Evolutionary conservation across 2,888 invertebrate genomes (phyloP).

Genomic region (Drosophila cognata): DNA sequence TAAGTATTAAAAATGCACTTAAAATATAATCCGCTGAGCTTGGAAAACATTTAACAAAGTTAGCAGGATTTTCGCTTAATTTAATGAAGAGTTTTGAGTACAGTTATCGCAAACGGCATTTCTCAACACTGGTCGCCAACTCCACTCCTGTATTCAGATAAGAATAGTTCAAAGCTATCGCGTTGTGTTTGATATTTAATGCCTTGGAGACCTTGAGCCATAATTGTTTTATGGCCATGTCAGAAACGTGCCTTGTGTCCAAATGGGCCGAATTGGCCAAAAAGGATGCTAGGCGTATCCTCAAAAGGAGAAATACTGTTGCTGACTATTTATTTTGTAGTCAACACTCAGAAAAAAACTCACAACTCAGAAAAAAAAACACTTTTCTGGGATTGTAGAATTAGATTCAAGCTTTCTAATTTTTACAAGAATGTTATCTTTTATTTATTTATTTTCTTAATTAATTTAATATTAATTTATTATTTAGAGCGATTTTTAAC

Average conservation of each 20-base stretch:
- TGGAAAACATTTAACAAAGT: neutral
- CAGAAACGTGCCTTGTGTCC: conserved; percentile 38
- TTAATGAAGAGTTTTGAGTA: neutral
- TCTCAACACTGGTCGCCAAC: neutral
- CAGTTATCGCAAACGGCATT: neutral
- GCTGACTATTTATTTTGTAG: conserved; percentile 35
- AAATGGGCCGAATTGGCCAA: conserved; percentile 34
- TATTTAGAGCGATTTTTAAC: neutral
- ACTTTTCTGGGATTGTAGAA: neutral
- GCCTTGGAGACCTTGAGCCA: conserved; percentile 40
- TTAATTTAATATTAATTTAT: neutral
- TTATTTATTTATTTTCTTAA: neutral
- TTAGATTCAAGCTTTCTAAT: neutral
- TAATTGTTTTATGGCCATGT: conserved; percentile 53
- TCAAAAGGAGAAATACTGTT: neutral
- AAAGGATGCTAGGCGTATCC: conserved; percentile 7
- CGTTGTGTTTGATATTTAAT: conserved; percentile 33
- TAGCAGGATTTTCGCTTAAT: neutral
- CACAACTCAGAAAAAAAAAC: neutral
- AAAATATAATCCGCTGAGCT: neutral
- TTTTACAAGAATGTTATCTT: neutral
- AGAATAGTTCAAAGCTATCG: conserved; percentile 8
- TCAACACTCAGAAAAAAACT: neutral
- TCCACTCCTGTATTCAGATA: neutral
- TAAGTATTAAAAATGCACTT: neutral